Evolutionary conservation across 2,797 vertebrate genomes (phyloP).

Genomic region (Crenichthys baileyi): DNA sequence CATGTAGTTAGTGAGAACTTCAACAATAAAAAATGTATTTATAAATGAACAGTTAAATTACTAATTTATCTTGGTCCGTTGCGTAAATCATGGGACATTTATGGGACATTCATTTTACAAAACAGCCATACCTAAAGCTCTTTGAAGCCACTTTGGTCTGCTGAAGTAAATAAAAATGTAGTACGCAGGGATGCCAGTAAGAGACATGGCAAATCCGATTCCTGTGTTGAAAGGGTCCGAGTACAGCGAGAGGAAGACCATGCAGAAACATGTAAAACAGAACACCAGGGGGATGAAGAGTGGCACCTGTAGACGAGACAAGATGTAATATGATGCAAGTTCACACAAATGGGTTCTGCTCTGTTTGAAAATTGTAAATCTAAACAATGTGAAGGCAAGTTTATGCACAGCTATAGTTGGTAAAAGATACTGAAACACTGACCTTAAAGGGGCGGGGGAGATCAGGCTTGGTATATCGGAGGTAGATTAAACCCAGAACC

Average conservation of each 20-base stretch:
- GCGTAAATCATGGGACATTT: neutral
- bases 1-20: neutral
- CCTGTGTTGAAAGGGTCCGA: slow-evolving; percentile 93
- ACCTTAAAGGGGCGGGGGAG: slow-evolving; percentile 98
- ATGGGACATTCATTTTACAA: neutral
- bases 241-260: slow-evolving; percentile 94
- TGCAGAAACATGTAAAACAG: slow-evolving; percentile 92
- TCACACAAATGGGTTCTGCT: neutral
- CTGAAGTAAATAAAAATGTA: slow-evolving; percentile 91
- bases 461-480: slow-evolving; percentile 91
- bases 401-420: neutral
- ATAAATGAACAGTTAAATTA: neutral
- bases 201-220: slow-evolving; percentile 92
- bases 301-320: slow-evolving; percentile 85
- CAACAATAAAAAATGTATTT: neutral
- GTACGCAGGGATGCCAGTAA: slow-evolving; percentile 94
- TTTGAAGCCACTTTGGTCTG: slow-evolving; percentile 83
- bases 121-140: slow-evolving; percentile 59
- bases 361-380: neutral
- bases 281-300: slow-evolving; percentile 92
- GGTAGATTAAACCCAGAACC: slow-evolving; percentile 92
- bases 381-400: neutral
- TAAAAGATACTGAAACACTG: slow-evolving; percentile 13
- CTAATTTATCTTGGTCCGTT: neutral
- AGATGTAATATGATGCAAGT: neutral